These are phyloP conservation scores for Microctonus brassicae DNA, from an alignment of 2,888 invertebrate species.

Conservation along the genomic window DNA sequence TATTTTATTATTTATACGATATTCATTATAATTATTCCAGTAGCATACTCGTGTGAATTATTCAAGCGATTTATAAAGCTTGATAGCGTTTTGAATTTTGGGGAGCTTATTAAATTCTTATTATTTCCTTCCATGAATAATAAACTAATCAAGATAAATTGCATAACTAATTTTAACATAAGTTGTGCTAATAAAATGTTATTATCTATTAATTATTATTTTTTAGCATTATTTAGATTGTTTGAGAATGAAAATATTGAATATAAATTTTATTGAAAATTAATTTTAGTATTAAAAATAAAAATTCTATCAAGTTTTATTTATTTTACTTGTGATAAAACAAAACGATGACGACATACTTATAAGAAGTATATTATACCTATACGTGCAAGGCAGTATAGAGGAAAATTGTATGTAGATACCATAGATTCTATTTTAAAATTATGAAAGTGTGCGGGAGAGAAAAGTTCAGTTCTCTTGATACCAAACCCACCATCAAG, in stretches of 20 bases:
- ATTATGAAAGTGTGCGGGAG: neutral
- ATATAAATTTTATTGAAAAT: neutral
- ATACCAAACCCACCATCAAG: neutral
- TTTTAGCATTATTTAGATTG: too few species aligned
- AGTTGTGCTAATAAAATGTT: neutral
- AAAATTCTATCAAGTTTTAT: conserved; percentile 6
- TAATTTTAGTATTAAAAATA: neutral
- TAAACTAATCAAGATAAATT: neutral
- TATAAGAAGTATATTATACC: neutral
- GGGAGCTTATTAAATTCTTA: neutral
- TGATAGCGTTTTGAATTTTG: neutral
- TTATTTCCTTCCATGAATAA: neutral
- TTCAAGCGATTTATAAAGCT: neutral
- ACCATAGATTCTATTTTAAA: conserved; percentile 4
- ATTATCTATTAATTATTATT: neutral
- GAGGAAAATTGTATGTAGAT: neutral
- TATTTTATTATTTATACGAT: neutral
- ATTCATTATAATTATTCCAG: neutral
- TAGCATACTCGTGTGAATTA: neutral
- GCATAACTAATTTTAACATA: neutral
- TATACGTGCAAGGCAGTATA: neutral
- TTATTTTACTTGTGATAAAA: conserved; percentile 35
- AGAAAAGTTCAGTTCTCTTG: conserved; percentile 6
- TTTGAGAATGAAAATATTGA: too few species aligned
- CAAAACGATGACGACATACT: neutral